Evolutionary conservation across 2,888 invertebrate genomes (phyloP), one percentile per base, ranked within the genome.

Genomic region (Nemurella pictetii): DNA sequence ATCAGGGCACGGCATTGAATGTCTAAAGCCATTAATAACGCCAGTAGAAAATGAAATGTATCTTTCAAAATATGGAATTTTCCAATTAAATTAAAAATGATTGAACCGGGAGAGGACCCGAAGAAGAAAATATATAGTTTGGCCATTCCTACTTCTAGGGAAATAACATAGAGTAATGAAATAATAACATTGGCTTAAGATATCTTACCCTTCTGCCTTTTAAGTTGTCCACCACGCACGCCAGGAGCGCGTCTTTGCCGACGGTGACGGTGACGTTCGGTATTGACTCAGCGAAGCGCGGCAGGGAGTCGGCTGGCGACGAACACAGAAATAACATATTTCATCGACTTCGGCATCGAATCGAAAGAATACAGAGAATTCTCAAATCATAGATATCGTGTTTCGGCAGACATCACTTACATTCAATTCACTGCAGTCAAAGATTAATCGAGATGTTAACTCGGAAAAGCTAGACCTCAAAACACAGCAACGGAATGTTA

Each of bases 191-290:
- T 28, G 83, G 25, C 28, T 82, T 4, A 25, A 82, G 55, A 36
- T 26, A 2, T 35, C 90, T 92, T 92, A 96, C 97, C 95, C 97
- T 96, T 90, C 95, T 97, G 87, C 94, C 94, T 89, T 95, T 94
- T 86, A 97, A 93, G 91, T 97, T 97, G 91, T 97, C 96, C 85
- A 97, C 96, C 88, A 96, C 95, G 90, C 97, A 97, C 85, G 96
- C 96, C 87, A 97, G 92, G 32, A 97, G 92, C 28, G 97, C 97
- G 91, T 97, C 97, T 83, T 96, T 92, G 32, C 97, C 97, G 84
- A 96, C 94, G 77, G 96, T 96, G 87, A 97, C 97, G 28, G 97
- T 97, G 87, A 97, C 96, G 91, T 97, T 98, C 83, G 96, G 95
- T 88, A 97, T 96, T 83, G 96, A 95, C 89, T 97, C 97, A 87